Percentiles rank a stretch among this genome's conserved stretches.
Evolutionary conservation across 2,113 vertebrate species (phyloP).

Genomic region (Collichthys lucidus): DNA sequence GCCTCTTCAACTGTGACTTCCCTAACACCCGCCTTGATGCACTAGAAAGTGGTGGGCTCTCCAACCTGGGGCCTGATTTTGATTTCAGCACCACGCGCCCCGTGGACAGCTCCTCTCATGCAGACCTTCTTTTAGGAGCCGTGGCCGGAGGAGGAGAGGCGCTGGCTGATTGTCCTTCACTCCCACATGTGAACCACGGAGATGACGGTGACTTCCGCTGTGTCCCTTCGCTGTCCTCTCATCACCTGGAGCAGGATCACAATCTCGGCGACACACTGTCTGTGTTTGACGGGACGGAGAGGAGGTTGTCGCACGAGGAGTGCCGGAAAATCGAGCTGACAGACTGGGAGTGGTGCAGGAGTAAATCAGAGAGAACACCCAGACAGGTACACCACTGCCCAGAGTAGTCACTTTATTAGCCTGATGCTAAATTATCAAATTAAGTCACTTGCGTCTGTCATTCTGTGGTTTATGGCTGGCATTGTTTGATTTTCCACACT

Average conservation of each 20-base stretch:
- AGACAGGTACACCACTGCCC: conserved; percentile 88
- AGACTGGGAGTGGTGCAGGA: conserved; percentile 98
- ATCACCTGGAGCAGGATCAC: conserved; percentile 74
- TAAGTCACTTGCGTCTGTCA: conserved; percentile 40
- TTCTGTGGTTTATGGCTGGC: conserved; percentile 32
- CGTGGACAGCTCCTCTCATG: conserved; percentile 83
- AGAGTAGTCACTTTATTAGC: conserved; percentile 5
- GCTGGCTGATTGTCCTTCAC: conserved; percentile 51
- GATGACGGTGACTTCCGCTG: conserved; percentile 64
- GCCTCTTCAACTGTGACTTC: conserved; percentile 82
- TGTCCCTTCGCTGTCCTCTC: conserved; percentile 44
- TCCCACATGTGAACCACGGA: conserved; percentile 52
- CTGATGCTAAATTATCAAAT: conserved; percentile 34
- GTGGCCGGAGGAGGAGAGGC: conserved; percentile 52
- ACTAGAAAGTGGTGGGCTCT: conserved; percentile 63
- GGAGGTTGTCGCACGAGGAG: conserved; percentile 90
- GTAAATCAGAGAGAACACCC: conserved; percentile 94
- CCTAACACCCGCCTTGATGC: conserved; percentile 62
- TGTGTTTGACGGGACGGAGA: conserved; percentile 85
- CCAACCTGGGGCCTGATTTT: conserved; percentile 68
- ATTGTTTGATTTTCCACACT: conserved; percentile 36
- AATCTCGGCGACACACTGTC: conserved; percentile 65
- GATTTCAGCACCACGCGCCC: conserved; percentile 85
- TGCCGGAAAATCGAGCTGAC: conserved; percentile 87
- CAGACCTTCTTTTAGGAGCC: conserved; percentile 73